Conservation (phyloP, 2,797 vertebrate species). For the Lepidocolaptes lacrymiger region DNA sequence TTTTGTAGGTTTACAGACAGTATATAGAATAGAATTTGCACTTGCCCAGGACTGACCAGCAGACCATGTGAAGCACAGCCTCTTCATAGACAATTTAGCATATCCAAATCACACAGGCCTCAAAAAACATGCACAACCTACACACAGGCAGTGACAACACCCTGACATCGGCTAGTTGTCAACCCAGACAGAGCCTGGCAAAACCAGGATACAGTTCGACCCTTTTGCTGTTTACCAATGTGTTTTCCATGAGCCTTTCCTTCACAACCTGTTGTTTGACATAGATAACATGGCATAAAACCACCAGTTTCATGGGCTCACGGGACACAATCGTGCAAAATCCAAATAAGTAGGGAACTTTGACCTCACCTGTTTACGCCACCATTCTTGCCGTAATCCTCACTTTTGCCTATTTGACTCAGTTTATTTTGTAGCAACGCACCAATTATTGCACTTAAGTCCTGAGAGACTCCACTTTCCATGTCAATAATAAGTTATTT, state of each 20-base stretch:
- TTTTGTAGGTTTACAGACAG: not conserved
- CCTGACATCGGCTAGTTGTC: not conserved
- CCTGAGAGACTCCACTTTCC: not conserved
- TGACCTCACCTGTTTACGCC: not conserved
- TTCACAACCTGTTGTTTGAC: not conserved
- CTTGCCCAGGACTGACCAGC: not conserved
- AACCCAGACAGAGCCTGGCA: not conserved
- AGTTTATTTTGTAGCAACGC: not conserved
- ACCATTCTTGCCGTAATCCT: not conserved
- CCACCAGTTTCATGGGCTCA: not conserved
- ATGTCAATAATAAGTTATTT: not conserved
- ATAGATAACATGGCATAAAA: not conserved
- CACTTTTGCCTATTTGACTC: not conserved
- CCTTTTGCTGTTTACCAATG: not conserved
- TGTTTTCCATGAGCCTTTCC: not conserved
- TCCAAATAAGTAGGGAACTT: not conserved
- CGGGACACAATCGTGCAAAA: not conserved
- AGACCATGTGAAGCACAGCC: not conserved
- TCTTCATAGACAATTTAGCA: not conserved
- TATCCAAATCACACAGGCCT: not conserved
- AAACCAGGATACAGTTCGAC: rapidly evolving
- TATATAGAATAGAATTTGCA: not conserved
- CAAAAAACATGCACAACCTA: not conserved
- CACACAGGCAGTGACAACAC: not conserved
- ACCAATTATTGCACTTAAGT: not conserved